A percentile compares a stretch with the other conserved stretches of the same genome.
Evolutionary conservation across 2,113 vertebrate genomes (phyloP).

Genomic region (Melanerpes formicivorus): DNA sequence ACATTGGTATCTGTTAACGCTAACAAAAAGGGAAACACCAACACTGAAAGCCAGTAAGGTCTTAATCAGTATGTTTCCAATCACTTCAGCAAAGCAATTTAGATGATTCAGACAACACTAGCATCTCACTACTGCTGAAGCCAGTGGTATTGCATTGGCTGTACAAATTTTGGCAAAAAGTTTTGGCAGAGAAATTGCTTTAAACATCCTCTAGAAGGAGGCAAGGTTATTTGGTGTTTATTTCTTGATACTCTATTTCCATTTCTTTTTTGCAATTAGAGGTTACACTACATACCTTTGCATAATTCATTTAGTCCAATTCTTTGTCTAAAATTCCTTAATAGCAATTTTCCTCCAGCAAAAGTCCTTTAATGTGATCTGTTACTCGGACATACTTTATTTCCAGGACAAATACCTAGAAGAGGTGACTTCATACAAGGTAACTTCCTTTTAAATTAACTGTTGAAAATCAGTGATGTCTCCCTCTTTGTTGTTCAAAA

Average conservation of each 20-base stretch:
- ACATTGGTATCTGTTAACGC: background rate
- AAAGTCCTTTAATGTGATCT: background rate
- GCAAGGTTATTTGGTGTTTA: background rate
- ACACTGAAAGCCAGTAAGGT: background rate
- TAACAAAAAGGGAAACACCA: background rate
- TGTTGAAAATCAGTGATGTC: background rate
- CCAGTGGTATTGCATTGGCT: background rate
- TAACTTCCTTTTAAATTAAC: background rate
- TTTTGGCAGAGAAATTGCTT: background rate
- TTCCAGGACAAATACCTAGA: background rate
- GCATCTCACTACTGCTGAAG: background rate
- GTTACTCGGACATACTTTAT: background rate
- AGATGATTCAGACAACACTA: slow-evolving; percentile 3
- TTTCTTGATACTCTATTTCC: background rate
- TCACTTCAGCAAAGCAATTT: background rate
- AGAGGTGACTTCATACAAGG: background rate
- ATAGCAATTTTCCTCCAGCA: background rate
- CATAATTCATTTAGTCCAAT: background rate
- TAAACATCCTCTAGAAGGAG: background rate
- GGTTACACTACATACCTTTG: background rate
- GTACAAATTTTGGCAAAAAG: slow-evolving; percentile 6
- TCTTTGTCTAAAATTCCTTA: background rate
- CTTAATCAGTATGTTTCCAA: background rate
- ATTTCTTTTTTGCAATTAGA: background rate
- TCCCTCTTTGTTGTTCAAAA: background rate